Percentiles rank a stretch among this genome's conserved stretches.
These are phyloP conservation scores for Lagocephalus sceleratus DNA, from an alignment of 2,797 vertebrate genomes.

Conservation along the genomic window DNA sequence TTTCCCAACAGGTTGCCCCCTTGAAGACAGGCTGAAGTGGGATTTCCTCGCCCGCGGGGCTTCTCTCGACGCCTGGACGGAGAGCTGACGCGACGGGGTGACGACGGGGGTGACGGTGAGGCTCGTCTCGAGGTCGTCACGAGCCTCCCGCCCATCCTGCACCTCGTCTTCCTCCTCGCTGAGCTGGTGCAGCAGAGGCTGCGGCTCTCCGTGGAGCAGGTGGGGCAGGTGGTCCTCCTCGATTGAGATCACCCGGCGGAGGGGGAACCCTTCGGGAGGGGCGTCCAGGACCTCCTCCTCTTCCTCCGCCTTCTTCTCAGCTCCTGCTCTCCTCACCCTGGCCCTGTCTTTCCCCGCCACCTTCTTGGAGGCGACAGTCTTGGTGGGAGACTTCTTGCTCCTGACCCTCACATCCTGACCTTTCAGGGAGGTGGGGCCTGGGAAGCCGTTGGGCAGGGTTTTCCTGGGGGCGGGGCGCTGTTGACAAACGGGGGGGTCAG, in stretches of 20 bases:
- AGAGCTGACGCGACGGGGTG: neutral
- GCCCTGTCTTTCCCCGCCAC: constrained; percentile 30
- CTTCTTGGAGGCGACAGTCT: constrained; percentile 18
- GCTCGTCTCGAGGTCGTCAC: constrained; percentile 42
- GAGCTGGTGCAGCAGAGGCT: constrained; percentile 73
- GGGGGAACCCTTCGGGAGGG: constrained; percentile 59
- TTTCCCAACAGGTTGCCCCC: constrained; percentile 82
- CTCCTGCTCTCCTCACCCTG: constrained; percentile 30
- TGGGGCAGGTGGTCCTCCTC: constrained; percentile 92
- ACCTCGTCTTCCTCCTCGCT: constrained; percentile 73
- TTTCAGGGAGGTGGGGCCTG: constrained; percentile 2
- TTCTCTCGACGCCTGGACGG: neutral
- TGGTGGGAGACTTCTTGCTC: constrained; percentile 20
- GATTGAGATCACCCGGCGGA: constrained; percentile 90
- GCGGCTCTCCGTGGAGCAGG: constrained; percentile 74
- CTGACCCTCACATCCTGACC: constrained; percentile 39
- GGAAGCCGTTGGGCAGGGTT: constrained; percentile 39
- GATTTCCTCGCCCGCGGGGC: constrained; percentile 16
- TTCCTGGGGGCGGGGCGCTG: constrained; percentile 39
- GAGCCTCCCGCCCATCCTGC: constrained; percentile 32
- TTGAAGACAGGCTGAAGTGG: constrained; percentile 48
- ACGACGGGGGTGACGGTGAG: constrained; percentile 1
- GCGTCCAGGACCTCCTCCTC: constrained; percentile 45
- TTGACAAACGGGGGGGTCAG: constrained; percentile 2
- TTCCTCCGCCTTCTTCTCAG: constrained; percentile 13